Conservation (phyloP, 1,140 invertebrate species). For the Mamestra configurata region DNA sequence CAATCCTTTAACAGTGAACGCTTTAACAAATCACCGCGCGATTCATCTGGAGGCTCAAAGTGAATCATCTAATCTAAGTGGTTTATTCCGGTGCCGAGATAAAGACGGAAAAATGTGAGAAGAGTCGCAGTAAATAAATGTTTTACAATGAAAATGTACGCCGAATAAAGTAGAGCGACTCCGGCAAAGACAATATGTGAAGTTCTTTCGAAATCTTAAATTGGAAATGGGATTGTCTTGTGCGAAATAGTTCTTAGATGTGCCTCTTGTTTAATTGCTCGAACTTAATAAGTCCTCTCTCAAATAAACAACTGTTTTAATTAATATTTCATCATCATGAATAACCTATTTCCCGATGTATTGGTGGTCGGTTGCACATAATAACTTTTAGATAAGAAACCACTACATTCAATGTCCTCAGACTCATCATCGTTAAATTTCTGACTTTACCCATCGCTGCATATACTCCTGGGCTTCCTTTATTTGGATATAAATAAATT, state of each 20-base stretch:
- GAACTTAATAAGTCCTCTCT: too few relatives aligned
- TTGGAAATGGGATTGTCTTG: neutral
- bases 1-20: neutral
- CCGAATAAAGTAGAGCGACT: neutral
- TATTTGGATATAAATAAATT: too few relatives aligned
- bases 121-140: constrained; percentile 27
- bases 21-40: constrained; percentile 16
- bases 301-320: too few relatives aligned
- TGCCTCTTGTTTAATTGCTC: too few relatives aligned
- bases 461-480: too few relatives aligned
- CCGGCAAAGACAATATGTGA: neutral
- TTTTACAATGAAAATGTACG: constrained; percentile 28
- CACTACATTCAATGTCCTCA: too few relatives aligned
- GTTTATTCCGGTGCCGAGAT: constrained; percentile 35
- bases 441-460: too few relatives aligned
- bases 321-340: too few relatives aligned
- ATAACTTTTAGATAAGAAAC: too few relatives aligned
- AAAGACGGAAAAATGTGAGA: constrained; percentile 44
- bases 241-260: neutral
- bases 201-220: neutral
- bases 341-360: too few relatives aligned
- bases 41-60: constrained; percentile 18
- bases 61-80: constrained; percentile 39
- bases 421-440: too few relatives aligned
- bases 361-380: too few relatives aligned